Base-by-base conservation (phyloP, 2,888 invertebrate species). In the Noctua janthina region DNA sequence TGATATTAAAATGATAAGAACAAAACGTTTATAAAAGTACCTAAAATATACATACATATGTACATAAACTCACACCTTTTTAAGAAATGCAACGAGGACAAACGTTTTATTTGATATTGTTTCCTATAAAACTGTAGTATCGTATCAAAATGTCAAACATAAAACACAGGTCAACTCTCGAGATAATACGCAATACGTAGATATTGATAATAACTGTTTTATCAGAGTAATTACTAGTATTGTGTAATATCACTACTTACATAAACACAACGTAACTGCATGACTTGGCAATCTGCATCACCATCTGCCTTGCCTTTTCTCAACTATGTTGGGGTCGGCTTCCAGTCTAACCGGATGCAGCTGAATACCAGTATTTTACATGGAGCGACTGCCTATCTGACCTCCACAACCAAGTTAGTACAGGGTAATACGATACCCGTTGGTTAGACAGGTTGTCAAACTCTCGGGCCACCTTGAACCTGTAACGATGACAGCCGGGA, bases 111-210 rank as follows among this genome's bases (percentile, higher is more conserved):
- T 75, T 23, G 20, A 8, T 11, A 15, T 76, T 77, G 78, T 81
- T 81, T 78, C 17, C 51, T 39, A 23, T 15, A 46, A 10, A n/a
- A 43, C n/a, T 13, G 59, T 49, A 39, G 4, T 62, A 54, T 62
- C 68, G 39, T 54, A 78, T 78, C 54, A 13, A 20, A 17, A 23
- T 72, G 78, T 78, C 71, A 72, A 68, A 83, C 23, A 20, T 76
- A 68, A 78, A 67, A 72, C 23, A 49, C 15, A 39, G 78, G 83
- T 78, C 78, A 82, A 7, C 54, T 17, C 46, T 64, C 11, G 20
- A 46, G 82, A 83, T 82, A 82, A 72, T 56, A 83, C 54, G 17
- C 29, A 15, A 68, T 59, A 78, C 59, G 83, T 59, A 15, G 64
- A 70, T 29, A n/a, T 59, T 68, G 82, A 82, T 82, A 75, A 69